Percentiles rank a stretch among this genome's conserved stretches.
phyloP scores from a whole-genome alignment of 2,113 vertebrate genomes.

The Odobenus rosmarus region DNA sequence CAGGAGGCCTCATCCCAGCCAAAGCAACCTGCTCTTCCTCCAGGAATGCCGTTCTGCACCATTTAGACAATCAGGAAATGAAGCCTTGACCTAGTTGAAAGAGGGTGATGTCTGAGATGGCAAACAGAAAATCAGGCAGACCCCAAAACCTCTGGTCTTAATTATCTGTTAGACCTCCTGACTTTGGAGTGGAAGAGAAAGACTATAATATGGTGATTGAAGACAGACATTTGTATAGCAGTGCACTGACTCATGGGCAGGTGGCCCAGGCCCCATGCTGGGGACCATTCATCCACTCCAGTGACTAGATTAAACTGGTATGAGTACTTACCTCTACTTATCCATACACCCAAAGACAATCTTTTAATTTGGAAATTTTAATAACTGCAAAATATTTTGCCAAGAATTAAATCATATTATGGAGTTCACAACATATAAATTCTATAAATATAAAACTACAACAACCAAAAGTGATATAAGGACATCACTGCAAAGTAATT shows the following conservation, averaged over 20 bases:
- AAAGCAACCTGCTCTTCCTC: neutral
- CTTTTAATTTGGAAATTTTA: neutral
- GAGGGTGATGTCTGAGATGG: neutral
- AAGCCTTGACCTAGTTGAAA: neutral
- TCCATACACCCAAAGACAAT: neutral
- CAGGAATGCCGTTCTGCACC: neutral
- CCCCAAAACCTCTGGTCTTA: neutral
- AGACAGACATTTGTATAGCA: no score
- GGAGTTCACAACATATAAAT: neutral
- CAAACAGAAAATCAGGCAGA: neutral
- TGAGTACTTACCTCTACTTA: neutral
- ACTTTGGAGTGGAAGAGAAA: neutral
- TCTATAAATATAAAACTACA: neutral
- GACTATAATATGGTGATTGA: rapidly evolving
- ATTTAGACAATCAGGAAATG: neutral
- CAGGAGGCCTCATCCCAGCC: constrained; percentile 48
- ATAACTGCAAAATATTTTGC: neutral
- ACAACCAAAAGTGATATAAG: neutral
- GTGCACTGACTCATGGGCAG: rapidly evolving
- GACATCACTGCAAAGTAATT: neutral
- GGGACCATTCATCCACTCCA: no score
- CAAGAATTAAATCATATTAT: neutral
- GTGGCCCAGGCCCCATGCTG: neutral
- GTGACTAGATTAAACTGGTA: neutral
- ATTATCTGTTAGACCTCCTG: neutral